Base-by-base conservation (phyloP, 2,113 vertebrate species). In the Eretmochelys imbricata region DNA sequence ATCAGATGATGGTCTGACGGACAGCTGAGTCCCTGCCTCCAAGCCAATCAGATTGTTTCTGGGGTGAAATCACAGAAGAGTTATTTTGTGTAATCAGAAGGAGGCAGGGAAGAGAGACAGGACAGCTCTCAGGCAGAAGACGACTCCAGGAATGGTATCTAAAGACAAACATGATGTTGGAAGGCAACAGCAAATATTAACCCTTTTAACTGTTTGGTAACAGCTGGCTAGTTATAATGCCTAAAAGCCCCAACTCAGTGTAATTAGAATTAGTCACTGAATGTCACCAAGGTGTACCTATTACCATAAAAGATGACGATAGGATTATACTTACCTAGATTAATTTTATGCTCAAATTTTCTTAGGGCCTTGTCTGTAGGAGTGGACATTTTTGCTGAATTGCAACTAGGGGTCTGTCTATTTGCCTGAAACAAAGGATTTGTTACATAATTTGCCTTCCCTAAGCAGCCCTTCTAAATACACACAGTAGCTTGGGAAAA, bases 321-420 rank as follows among this genome's bases (percentile, higher is more conserved):
- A 8, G 29, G 81, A 87, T 62, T 46, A 88, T 91, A 98, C 98
- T 98, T 94, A 99, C 98, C 98, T 95, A 99, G 97, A 97, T 98
- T 98, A 91, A 99, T 99, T 97, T 98, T 99, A 94, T 99, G 97
- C 83, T 99, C 98, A 98, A 98, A 99, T 94, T 98, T 99, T 92
- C 97, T 97, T 91, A 99, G 95, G 82, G 97, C 98, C 69, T 99
- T 99, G 95, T 98, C 98, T 90, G 98, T 96, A 82, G 98, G 98
- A 24, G 98, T 98, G 88, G 98, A 98, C 94, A 98, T 97, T 96
- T 97, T 99, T 87, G 98, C 89, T 50, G 97, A 96, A 88, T n/a
- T 97, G 89, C 54, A 97, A 13, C n/a, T 97, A 65, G 94, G 82
- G 35, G 75, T 95, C 94, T 98, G 98, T 48, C 96, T 97, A 87